phyloP scores from a whole-genome alignment of 2,888 invertebrate genomes.

The Tipula vernalis region DNA sequence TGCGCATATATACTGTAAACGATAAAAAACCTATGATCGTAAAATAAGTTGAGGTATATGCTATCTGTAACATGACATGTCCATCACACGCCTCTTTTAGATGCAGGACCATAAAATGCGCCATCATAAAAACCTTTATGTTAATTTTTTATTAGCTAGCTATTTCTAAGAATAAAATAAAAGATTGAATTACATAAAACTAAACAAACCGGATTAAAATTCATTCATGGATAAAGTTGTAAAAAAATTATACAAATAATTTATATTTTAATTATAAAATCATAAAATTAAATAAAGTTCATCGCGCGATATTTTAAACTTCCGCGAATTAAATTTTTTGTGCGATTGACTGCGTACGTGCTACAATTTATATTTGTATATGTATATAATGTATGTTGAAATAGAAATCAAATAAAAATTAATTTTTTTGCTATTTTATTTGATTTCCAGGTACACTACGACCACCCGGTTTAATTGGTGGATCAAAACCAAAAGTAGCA shows the following conservation, averaged over 20 bases:
- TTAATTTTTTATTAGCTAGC: neutral
- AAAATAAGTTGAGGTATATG: neutral
- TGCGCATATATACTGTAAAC: neutral
- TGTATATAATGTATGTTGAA: neutral
- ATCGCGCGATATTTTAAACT: neutral
- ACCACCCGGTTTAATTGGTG: constrained; percentile 84
- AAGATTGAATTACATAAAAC: neutral
- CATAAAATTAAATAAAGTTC: neutral
- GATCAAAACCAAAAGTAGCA: constrained; percentile 95
- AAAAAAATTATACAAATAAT: neutral
- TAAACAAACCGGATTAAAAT: neutral
- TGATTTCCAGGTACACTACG: constrained; percentile 64
- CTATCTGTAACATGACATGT: neutral
- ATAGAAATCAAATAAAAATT: neutral
- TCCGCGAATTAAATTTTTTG: neutral
- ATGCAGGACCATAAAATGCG: neutral
- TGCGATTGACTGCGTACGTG: neutral
- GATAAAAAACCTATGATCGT: neutral
- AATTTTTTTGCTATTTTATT: neutral
- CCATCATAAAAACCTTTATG: neutral
- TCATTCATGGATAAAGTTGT: neutral
- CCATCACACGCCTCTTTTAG: neutral
- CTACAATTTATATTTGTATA: neutral
- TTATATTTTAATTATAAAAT: neutral
- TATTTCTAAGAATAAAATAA: neutral